Evolutionary conservation across 2,797 vertebrate genomes (phyloP).

Genomic region (Poecilia velifera): DNA sequence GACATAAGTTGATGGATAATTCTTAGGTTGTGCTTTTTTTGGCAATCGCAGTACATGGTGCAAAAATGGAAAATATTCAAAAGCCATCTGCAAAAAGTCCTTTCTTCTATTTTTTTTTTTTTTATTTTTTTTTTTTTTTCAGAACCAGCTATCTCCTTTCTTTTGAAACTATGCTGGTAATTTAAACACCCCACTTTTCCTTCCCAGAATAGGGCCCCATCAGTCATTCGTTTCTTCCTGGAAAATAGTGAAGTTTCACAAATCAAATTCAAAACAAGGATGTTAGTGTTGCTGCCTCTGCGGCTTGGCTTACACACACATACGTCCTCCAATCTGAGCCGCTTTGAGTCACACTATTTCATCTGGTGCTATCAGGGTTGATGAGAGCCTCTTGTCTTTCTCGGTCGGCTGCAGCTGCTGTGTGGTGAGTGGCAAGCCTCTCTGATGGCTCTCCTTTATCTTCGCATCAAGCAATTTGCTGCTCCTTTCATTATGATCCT

Average conservation of each 20-base stretch:
- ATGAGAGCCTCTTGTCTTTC: slow-evolving; percentile 65
- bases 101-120: not conserved
- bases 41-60: not conserved
- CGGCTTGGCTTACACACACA: slow-evolving; percentile 38
- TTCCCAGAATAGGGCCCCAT: slow-evolving; percentile 49
- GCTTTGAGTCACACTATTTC: slow-evolving; percentile 61
- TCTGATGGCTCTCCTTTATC: slow-evolving; percentile 68
- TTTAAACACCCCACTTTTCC: slow-evolving; percentile 18
- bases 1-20: slow-evolving; percentile 7
- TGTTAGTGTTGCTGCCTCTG: slow-evolving; percentile 42
- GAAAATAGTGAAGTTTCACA: slow-evolving; percentile 66
- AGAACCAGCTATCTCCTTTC: not conserved
- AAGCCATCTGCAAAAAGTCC: not conserved
- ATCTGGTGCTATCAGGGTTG: slow-evolving; percentile 64
- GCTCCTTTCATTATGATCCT: slow-evolving; percentile 64
- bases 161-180: not conserved
- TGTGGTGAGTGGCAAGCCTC: slow-evolving; percentile 75
- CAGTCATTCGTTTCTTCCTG: slow-evolving; percentile 64
- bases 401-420: slow-evolving; percentile 61
- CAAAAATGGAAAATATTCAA: not conserved
- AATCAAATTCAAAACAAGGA: slow-evolving; percentile 70
- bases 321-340: slow-evolving; percentile 46
- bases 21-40: not conserved
- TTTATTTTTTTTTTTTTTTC: not conserved
- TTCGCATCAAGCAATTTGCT: slow-evolving; percentile 67